Percentiles rank a stretch among this genome's conserved stretches.
Conservation (phyloP, 37 sponge, comb jelly and placozoan species). For the Diacarnus erythraeanus region DNA sequence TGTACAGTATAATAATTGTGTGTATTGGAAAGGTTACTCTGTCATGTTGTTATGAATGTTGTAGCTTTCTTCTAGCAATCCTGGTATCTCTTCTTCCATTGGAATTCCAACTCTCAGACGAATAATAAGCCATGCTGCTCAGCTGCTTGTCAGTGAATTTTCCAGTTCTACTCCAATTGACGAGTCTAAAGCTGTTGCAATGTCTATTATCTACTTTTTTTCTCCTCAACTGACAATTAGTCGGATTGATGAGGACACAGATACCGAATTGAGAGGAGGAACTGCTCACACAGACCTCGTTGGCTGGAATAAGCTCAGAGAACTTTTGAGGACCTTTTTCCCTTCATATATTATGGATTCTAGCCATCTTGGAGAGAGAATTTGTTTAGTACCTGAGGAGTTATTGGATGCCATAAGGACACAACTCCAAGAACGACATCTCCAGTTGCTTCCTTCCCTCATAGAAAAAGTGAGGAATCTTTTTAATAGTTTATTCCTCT, state of each 20-base stretch:
- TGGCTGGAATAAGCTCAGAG: slow-evolving; percentile 21
- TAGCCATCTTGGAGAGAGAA: neutral
- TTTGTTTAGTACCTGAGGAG: neutral
- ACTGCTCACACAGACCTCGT: neutral
- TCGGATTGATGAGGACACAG: neutral
- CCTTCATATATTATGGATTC: neutral
- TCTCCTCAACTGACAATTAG: neutral
- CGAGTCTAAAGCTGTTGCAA: neutral
- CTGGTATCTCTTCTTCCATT: neutral
- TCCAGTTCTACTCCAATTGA: no score
- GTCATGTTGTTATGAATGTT: neutral
- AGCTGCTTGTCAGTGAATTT: neutral
- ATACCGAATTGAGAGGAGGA: neutral
- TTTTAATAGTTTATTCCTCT: neutral
- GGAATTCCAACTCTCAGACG: neutral
- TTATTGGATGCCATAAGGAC: slow-evolving; percentile 49
- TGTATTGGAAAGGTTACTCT: no score
- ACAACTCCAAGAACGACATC: slow-evolving; percentile 47
- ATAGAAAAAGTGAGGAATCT: slow-evolving; percentile 68
- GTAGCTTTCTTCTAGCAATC: slow-evolving; percentile 10
- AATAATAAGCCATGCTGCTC: slow-evolving; percentile 2
- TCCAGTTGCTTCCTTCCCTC: slow-evolving; percentile 38
- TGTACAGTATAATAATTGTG: neutral
- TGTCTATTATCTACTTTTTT: neutral
- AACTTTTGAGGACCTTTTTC: slow-evolving; percentile 3